Evolutionary conservation across 2,113 vertebrate species (phyloP).

Genomic region (Rhizomys pruinosus): DNA sequence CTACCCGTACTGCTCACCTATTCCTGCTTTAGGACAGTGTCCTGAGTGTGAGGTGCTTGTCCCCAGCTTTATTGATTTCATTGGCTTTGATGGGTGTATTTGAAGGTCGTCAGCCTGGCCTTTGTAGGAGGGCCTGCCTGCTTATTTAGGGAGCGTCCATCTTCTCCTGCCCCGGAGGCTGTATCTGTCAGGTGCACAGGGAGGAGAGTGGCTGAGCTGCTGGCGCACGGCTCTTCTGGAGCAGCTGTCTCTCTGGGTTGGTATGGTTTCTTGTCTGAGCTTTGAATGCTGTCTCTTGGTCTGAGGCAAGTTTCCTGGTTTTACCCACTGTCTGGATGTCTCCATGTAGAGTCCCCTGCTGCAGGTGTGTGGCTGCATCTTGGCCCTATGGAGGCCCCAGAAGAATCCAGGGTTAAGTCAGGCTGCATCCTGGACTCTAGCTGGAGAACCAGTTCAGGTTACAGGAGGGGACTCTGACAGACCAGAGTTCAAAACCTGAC

Average conservation of each 20-base stretch:
- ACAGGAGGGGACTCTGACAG: neutral
- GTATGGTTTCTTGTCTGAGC: no score
- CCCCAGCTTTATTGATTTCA: rapidly evolving
- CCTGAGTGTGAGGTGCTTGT: neutral
- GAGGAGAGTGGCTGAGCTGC: neutral
- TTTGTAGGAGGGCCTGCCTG: rapidly evolving
- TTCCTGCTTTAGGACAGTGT: rapidly evolving
- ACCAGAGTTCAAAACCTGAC: neutral
- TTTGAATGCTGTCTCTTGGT: no score
- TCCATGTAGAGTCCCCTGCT: neutral
- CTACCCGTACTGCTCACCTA: rapidly evolving
- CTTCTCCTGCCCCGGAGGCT: neutral
- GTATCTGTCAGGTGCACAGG: rapidly evolving
- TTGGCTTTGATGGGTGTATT: rapidly evolving
- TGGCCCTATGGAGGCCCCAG: neutral
- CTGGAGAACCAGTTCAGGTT: neutral
- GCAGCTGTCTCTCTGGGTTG: rapidly evolving
- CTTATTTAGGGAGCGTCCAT: rapidly evolving
- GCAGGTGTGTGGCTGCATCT: rapidly evolving
- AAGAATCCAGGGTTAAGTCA: rapidly evolving
- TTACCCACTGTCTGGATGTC: neutral
- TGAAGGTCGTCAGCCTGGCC: neutral
- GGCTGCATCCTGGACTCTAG: rapidly evolving
- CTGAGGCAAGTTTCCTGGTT: neutral
- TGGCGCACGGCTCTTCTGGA: rapidly evolving